Percentiles rank a stretch among this genome's conserved stretches.
Evolutionary conservation across 1,140 invertebrate species (phyloP).

Genomic region (Limonius californicus): DNA sequence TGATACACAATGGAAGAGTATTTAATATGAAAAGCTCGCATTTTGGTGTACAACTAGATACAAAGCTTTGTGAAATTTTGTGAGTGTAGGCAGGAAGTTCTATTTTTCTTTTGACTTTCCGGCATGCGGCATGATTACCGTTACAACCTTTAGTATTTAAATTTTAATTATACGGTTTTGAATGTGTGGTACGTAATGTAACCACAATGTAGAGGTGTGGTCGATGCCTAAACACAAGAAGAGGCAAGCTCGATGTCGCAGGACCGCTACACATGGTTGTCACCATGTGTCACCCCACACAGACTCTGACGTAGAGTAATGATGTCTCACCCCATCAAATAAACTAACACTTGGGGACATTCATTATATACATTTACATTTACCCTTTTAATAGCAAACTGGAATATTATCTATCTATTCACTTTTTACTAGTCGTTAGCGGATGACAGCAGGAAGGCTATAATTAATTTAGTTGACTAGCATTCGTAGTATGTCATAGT

Average conservation of each 20-base stretch:
- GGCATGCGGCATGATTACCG: background rate
- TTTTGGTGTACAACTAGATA: background rate
- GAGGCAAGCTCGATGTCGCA: background rate
- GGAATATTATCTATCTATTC: background rate
- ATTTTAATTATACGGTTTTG: constrained; percentile 7
- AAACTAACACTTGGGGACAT: constrained; percentile 5
- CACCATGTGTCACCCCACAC: constrained; percentile 2
- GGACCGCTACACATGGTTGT: background rate
- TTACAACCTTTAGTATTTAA: constrained; percentile 6
- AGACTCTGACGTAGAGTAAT: background rate
- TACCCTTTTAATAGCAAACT: background rate
- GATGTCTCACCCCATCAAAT: constrained; percentile 5
- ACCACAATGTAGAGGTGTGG: constrained; percentile 9
- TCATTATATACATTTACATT: constrained; percentile 1
- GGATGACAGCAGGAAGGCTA: background rate
- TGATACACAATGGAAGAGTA: constrained; percentile 8
- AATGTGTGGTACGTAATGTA: background rate
- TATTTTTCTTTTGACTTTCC: background rate
- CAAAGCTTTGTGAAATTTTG: background rate
- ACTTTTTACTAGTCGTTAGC: background rate
- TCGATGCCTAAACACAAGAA: background rate
- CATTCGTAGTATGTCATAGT: too few relatives aligned
- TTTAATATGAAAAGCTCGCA: constrained; percentile 4
- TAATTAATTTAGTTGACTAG: too few relatives aligned
- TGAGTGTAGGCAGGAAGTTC: background rate